Base-by-base conservation (phyloP, 64 coral and sea anemone species). In the Anthopleura sola region DNA sequence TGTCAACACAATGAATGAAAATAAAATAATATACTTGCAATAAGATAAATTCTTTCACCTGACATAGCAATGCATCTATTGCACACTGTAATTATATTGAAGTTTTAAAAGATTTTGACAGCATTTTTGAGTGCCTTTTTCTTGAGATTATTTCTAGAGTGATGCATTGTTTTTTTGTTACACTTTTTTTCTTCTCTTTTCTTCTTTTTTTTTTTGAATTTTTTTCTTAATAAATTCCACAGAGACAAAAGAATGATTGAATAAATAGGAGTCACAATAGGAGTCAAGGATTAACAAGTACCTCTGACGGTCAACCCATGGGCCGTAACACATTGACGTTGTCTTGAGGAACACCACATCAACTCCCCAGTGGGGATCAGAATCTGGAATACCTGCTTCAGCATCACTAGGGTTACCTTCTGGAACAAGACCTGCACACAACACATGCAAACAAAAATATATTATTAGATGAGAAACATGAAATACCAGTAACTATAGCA, bases 301-400 rank as follows among this genome's bases (percentile, higher is more conserved):
- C 97, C 97, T 95, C 47, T 99, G 97, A 74, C 97, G 92, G 29
- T 99, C 97, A 39, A 94, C 97, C 97, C 97, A 95, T 19, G 97
- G 97, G 7, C 97, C 97, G 83, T 99, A 99, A 81, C 89, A 89
- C n/a, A 99, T 62, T 14, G 92, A 90, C 26, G 97, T 99, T 26
- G 84, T 84, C 69, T 94, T 99, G 33, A 90, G 18, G 80, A 99
- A 99, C 18, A 86, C 60, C 51, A 99, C 93, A 88, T 99, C 97
- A n/a, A 99, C 37, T 60, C 90, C 93, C 97, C 97, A 99, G 79
- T 92, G 80, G 13, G 97, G 97, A 80, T 83, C 82, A 20, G 87
- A 90, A 76, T 96, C 94, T 8, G 94, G 94, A 46, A 96, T 84
- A 78, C 87, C 17, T 49, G 66, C 6, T 78, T 77, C 34, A 74